A percentile compares a stretch with the other conserved stretches of the same genome.
These are phyloP conservation scores for Perodicticus potto DNA, from an alignment of 2,797 vertebrate genomes.

Conservation along the genomic window DNA sequence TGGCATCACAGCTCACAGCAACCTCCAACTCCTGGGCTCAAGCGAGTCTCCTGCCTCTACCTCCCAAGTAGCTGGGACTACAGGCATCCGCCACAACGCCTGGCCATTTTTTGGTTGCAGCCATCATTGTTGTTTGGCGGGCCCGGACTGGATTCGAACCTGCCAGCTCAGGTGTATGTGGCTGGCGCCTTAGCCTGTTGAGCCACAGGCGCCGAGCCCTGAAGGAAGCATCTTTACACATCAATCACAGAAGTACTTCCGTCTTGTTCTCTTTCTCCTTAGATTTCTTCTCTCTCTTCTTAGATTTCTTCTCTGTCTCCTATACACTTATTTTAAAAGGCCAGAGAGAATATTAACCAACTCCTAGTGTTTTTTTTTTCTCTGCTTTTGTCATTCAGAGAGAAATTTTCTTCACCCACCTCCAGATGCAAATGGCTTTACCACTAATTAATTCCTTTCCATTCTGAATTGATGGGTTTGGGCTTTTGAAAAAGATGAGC, in stretches of 20 bases:
- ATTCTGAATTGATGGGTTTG: constrained; percentile 68
- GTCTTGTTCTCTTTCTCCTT: neutral
- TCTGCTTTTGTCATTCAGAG: constrained; percentile 72
- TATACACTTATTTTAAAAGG: neutral
- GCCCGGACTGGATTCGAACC: too few species aligned
- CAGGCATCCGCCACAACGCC: too few species aligned
- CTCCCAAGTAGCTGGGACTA: too few species aligned
- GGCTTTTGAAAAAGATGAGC: neutral
- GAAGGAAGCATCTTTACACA: rapidly evolving
- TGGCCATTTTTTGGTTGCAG: too few species aligned
- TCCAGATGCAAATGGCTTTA: neutral
- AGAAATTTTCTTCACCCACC: constrained; percentile 65
- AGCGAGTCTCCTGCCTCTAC: too few species aligned
- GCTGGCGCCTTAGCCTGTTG: too few species aligned
- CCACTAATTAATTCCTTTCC: constrained; percentile 72
- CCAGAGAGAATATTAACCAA: neutral
- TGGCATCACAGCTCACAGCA: too few species aligned
- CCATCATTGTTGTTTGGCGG: too few species aligned
- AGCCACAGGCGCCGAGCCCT: too few species aligned
- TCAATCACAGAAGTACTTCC: neutral
- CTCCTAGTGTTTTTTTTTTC: neutral
- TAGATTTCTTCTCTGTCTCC: neutral
- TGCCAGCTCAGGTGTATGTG: too few species aligned
- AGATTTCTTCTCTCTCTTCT: neutral
- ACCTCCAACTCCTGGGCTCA: too few species aligned